Conservation (phyloP, 2,113 vertebrate genomes). For the Phainopepla nitens region DNA sequence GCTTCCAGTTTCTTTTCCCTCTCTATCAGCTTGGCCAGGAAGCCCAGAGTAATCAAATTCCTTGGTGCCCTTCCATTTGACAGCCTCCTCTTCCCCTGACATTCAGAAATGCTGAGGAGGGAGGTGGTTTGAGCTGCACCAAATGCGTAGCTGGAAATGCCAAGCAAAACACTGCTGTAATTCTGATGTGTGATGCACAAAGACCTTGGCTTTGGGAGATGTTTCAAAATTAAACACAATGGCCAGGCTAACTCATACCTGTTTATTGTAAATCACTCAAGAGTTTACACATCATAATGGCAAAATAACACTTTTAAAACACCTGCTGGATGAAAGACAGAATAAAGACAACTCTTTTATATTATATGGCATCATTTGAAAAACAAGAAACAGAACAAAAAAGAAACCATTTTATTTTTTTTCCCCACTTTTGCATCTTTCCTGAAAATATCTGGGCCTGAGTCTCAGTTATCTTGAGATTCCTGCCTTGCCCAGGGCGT, state of each 20-base stretch:
- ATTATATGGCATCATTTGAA: constrained; percentile 25
- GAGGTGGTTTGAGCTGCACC: not conserved
- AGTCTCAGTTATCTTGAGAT: not conserved
- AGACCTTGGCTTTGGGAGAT: not conserved
- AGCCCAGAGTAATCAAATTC: not conserved
- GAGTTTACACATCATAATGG: constrained; percentile 63
- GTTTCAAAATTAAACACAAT: not conserved
- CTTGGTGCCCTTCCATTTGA: not conserved
- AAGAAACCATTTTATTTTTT: not conserved
- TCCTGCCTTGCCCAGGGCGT: not conserved
- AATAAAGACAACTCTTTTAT: constrained; percentile 48
- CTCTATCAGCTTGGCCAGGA: not conserved
- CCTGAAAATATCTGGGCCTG: constrained; percentile 32
- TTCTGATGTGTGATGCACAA: not conserved
- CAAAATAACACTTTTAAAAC: constrained; percentile 67
- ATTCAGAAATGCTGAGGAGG: not conserved
- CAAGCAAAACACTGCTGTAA: not conserved
- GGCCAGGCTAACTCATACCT: constrained; percentile 9
- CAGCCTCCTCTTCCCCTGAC: not conserved
- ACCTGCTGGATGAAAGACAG: constrained; percentile 63
- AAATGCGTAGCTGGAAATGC: not conserved
- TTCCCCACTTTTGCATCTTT: not conserved
- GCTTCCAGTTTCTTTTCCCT: not conserved
- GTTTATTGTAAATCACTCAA: constrained; percentile 73
- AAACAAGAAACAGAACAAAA: constrained; percentile 25